Conservation (phyloP, 2,113 vertebrate species). For the Phrynosoma blainvillii region DNA sequence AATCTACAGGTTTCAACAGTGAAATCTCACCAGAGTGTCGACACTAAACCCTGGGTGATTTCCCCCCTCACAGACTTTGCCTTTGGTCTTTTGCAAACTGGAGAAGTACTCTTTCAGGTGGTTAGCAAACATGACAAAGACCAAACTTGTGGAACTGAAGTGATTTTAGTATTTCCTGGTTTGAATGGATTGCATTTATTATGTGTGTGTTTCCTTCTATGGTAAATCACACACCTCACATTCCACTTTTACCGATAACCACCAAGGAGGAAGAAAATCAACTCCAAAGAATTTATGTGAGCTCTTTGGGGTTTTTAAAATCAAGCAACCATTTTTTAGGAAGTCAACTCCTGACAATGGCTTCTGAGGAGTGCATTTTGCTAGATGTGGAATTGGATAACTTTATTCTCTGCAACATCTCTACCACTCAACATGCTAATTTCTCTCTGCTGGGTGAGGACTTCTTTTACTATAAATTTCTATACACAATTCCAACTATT, state of each 20-base stretch:
- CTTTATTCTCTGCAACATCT: slow-evolving; percentile 68
- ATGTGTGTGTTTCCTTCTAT: slow-evolving; percentile 28
- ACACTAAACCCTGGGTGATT: slow-evolving; percentile 38
- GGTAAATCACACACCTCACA: slow-evolving; percentile 25
- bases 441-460: slow-evolving; percentile 58
- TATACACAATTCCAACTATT: slow-evolving; percentile 84
- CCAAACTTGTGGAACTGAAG: slow-evolving; percentile 39
- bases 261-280: slow-evolving; percentile 40
- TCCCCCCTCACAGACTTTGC: not conserved
- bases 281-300: slow-evolving; percentile 23
- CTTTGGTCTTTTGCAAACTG: slow-evolving; percentile 34
- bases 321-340: slow-evolving; percentile 20
- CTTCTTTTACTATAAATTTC: slow-evolving; percentile 81
- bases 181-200: slow-evolving; percentile 22
- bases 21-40: slow-evolving; percentile 25
- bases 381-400: slow-evolving; percentile 69
- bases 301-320: slow-evolving; percentile 36
- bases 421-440: slow-evolving; percentile 66
- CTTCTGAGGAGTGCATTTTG: slow-evolving; percentile 68
- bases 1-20: slow-evolving; percentile 20
- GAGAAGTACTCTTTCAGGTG: slow-evolving; percentile 33
- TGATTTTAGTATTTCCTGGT: slow-evolving; percentile 28
- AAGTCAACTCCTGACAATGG: slow-evolving; percentile 71
- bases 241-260: slow-evolving; percentile 21
- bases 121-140: slow-evolving; percentile 27